Percentiles rank a stretch among this genome's conserved stretches.
Conservation (phyloP, 2,888 invertebrate species). For the Sceliomorpha sp. region DNA sequence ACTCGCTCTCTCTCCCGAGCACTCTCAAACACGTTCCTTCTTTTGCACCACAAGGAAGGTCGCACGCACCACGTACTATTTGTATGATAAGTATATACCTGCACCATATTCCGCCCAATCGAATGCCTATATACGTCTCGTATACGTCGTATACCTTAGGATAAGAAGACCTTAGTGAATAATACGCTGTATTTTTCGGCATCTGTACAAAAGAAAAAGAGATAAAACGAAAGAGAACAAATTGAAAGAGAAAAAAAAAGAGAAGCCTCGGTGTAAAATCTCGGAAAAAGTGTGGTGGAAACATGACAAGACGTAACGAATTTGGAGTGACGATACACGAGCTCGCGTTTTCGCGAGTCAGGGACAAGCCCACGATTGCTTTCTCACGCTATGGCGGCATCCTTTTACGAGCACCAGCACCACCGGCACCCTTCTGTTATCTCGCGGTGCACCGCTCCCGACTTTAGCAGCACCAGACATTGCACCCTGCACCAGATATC, state of each 20-base stretch:
- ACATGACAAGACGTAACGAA: too few relatives aligned
- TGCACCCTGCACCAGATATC: neutral
- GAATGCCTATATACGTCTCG: constrained; percentile 19
- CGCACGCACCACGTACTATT: constrained; percentile 20
- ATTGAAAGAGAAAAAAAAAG: constrained; percentile 13
- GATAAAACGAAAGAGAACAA: constrained; percentile 4
- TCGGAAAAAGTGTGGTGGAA: too few relatives aligned
- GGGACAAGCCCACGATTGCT: too few relatives aligned
- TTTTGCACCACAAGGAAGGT: constrained; percentile 17
- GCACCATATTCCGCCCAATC: constrained; percentile 46
- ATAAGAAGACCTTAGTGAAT: constrained; percentile 3
- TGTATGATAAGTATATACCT: constrained; percentile 19
- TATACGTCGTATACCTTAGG: constrained; percentile 1
- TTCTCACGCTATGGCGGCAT: constrained; percentile 5
- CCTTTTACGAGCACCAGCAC: constrained; percentile 25
- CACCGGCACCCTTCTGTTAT: neutral
- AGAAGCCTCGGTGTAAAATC: too few relatives aligned
- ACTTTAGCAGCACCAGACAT: constrained; percentile 7
- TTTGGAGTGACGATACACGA: too few relatives aligned
- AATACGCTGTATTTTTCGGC: constrained; percentile 28
- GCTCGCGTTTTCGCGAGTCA: constrained; percentile 2
- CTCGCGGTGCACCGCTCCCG: too few relatives aligned
- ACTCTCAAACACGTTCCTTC: constrained; percentile 19
- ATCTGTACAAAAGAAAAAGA: constrained; percentile 10
- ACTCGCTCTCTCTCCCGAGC: too few relatives aligned